phyloP scores from a whole-genome alignment of 2,113 vertebrate genomes.

The Ibidorhyncha struthersii region DNA sequence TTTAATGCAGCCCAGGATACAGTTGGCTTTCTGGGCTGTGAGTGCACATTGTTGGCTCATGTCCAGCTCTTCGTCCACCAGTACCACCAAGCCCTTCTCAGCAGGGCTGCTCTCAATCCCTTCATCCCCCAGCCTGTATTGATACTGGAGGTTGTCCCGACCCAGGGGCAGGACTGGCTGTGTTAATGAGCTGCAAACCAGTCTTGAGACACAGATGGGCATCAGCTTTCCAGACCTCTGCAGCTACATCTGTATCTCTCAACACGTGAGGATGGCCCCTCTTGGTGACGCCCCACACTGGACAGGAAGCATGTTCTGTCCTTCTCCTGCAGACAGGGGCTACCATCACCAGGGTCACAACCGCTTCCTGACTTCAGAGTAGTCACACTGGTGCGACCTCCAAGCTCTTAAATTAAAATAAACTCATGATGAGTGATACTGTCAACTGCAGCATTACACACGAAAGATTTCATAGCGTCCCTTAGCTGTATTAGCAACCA shows the following conservation, averaged over 20 bases:
- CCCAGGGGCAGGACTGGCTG: background rate
- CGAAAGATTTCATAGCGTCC: background rate
- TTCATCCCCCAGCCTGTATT: background rate
- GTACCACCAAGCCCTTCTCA: background rate
- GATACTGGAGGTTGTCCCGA: background rate
- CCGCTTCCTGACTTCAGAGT: background rate
- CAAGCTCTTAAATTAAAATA: background rate
- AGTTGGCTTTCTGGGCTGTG: background rate
- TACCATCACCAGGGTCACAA: background rate
- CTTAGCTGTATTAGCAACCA: background rate
- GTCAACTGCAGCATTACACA: background rate
- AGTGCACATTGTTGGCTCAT: background rate
- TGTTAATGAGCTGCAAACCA: background rate
- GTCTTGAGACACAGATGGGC: background rate
- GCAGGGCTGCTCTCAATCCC: background rate
- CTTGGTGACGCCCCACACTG: fast-evolving
- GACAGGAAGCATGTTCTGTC: fast-evolving
- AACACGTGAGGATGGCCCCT: background rate
- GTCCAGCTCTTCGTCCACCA: background rate
- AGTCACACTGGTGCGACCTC: background rate
- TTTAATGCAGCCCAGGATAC: background rate
- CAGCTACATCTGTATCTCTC: background rate
- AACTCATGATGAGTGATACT: background rate
- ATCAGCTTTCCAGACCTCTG: background rate
- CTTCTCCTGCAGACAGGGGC: background rate